Evolutionary conservation across 1,140 invertebrate genomes (phyloP).

Genomic region (Trichonephila inaurata): DNA sequence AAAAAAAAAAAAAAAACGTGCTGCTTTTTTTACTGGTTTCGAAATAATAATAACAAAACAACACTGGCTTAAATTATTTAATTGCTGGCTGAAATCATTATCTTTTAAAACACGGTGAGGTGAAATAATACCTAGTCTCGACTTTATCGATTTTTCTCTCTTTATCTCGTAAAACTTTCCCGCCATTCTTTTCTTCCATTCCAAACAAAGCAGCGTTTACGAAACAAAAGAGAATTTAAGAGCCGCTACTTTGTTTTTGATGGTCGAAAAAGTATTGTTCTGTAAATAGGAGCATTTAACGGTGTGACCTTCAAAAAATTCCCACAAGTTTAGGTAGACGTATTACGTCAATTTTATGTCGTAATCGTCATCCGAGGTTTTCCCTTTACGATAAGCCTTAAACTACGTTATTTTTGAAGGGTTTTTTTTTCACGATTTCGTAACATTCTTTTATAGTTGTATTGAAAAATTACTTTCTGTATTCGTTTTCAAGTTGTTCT

Average conservation of each 20-base stretch:
- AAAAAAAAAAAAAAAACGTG: too few species aligned
- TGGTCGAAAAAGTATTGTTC: not conserved
- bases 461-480: not conserved
- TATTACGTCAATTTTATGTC: conserved; percentile 32
- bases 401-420: not conserved
- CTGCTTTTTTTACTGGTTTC: too few species aligned
- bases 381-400: not conserved
- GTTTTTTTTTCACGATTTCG: not conserved
- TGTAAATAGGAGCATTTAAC: conserved; percentile 13
- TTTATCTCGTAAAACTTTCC: not conserved
- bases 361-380: not conserved
- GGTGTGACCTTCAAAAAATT: conserved; percentile 18
- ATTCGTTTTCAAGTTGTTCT: not conserved
- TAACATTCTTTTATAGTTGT: not conserved
- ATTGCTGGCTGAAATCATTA: not conserved
- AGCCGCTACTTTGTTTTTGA: conserved; percentile 29
- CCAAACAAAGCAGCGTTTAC: conserved; percentile 11
- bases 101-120: not conserved
- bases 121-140: not conserved
- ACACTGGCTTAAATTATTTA: not conserved
- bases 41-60: not conserved
- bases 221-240: conserved; percentile 41
- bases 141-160: not conserved
- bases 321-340: not conserved
- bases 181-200: not conserved